A percentile compares a stretch with the other conserved stretches of the same genome.
Conservation (phyloP, 1,140 invertebrate genomes). For the Anoplolepis gracilipes region DNA sequence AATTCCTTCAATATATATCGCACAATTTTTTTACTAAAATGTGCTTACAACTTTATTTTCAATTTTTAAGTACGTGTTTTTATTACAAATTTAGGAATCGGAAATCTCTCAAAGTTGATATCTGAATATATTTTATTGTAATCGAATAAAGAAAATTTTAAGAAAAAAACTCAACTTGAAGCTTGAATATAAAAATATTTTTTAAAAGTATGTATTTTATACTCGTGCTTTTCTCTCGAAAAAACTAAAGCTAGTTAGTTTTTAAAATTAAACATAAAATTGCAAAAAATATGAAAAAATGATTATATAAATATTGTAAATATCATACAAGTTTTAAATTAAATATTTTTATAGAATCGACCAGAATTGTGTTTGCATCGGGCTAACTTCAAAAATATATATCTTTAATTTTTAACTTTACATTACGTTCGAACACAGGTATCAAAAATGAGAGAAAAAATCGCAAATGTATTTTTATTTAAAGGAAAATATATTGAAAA, state of each 20-base stretch:
- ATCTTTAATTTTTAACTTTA: neutral
- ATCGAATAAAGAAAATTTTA: neutral
- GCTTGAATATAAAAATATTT: neutral
- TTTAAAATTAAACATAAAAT: neutral
- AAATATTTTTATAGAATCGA: neutral
- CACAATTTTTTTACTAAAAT: neutral
- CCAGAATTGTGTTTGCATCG: neutral
- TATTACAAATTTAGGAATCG: neutral
- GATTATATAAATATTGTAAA: neutral
- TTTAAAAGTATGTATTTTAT: neutral
- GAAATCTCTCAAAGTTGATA: neutral
- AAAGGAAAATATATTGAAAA: slow-evolving; percentile 36
- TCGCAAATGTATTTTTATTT: neutral
- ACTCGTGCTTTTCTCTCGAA: neutral
- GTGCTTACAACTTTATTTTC: neutral
- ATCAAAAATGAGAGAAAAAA: neutral
- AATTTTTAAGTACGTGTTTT: neutral
- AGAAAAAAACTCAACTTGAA: neutral
- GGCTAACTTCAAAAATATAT: slow-evolving; percentile 8
- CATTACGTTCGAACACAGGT: neutral
- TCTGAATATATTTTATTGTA: neutral
- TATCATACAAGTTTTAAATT: neutral
- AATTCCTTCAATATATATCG: neutral
- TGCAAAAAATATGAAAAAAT: neutral
- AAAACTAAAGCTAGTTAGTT: neutral